A percentile compares a stretch with the other conserved stretches of the same genome.
Evolutionary conservation across 2,888 invertebrate species (phyloP).

Genomic region (Trichacis sp.): DNA sequence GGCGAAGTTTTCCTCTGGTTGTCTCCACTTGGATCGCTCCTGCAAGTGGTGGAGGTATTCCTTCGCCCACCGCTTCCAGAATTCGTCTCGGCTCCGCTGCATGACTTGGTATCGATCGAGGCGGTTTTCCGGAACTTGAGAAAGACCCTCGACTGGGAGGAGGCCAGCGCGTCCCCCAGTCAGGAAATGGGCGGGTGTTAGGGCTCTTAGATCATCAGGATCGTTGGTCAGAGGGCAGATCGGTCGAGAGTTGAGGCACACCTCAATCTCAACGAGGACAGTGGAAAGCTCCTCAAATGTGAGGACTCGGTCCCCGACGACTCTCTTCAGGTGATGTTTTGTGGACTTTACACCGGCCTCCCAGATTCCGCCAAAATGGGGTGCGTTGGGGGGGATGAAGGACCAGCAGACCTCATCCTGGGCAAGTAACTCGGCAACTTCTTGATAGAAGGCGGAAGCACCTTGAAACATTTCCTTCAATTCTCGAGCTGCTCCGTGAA

Average conservation of each 20-base stretch:
- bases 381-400: slow-evolving; percentile 49
- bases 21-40: slow-evolving; percentile 27
- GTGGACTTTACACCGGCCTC: slow-evolving; percentile 17
- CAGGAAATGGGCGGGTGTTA: slow-evolving; percentile 4
- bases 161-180: neutral
- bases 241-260: slow-evolving; percentile 6
- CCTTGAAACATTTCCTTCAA: slow-evolving; percentile 13
- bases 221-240: slow-evolving; percentile 2
- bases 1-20: slow-evolving; percentile 14
- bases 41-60: slow-evolving; percentile 37
- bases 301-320: slow-evolving; percentile 25
- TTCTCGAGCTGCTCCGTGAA: slow-evolving; percentile 20
- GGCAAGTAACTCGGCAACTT: slow-evolving; percentile 3
- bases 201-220: neutral
- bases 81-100: neutral
- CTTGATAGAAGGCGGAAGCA: slow-evolving; percentile 8
- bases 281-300: slow-evolving; percentile 10
- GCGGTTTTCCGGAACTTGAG: neutral
- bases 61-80: slow-evolving; percentile 18
- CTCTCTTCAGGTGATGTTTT: slow-evolving; percentile 42
- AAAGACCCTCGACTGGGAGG: neutral
- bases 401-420: slow-evolving; percentile 41
- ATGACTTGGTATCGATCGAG: neutral
- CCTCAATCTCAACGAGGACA: neutral
- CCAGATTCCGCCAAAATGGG: slow-evolving; percentile 44